Evolutionary conservation across 2,113 vertebrate genomes (phyloP).

Genomic region (Morone chrysops): DNA sequence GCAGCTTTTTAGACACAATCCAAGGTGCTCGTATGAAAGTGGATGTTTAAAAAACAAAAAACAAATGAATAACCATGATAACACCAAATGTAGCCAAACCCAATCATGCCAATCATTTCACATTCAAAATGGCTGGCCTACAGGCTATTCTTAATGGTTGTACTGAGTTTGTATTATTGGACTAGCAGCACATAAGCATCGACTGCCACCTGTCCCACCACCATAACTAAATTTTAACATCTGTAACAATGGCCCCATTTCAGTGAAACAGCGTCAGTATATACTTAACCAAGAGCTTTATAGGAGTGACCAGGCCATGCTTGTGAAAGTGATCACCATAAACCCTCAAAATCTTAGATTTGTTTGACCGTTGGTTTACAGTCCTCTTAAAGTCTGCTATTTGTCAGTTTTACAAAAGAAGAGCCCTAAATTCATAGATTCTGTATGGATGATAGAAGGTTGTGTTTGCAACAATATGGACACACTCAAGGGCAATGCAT

Average conservation of each 20-base stretch:
- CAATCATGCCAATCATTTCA: neutral
- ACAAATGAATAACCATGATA: neutral
- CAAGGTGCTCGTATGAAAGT: neutral
- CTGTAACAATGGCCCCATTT: neutral
- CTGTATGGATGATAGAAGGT: neutral
- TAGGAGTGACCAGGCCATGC: neutral
- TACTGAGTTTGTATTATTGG: neutral
- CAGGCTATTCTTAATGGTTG: neutral
- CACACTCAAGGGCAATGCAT: slow-evolving; percentile 45
- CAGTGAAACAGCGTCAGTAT: neutral
- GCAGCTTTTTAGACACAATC: neutral
- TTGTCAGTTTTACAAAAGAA: slow-evolving; percentile 34
- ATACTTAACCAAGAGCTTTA: slow-evolving; percentile 11
- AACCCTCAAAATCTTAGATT: slow-evolving; percentile 32
- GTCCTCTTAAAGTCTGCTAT: slow-evolving; percentile 1
- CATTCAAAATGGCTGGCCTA: neutral
- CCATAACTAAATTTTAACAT: neutral
- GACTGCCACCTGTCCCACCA: neutral
- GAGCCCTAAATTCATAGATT: slow-evolving; percentile 36
- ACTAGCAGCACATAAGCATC: neutral
- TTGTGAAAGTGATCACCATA: slow-evolving; percentile 4
- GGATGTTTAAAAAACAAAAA: neutral
- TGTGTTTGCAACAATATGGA: slow-evolving; percentile 26
- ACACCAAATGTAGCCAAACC: neutral
- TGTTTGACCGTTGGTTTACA: slow-evolving; percentile 26